Conservation (phyloP, 2,113 vertebrate genomes). For the Engystomops pustulosus region DNA sequence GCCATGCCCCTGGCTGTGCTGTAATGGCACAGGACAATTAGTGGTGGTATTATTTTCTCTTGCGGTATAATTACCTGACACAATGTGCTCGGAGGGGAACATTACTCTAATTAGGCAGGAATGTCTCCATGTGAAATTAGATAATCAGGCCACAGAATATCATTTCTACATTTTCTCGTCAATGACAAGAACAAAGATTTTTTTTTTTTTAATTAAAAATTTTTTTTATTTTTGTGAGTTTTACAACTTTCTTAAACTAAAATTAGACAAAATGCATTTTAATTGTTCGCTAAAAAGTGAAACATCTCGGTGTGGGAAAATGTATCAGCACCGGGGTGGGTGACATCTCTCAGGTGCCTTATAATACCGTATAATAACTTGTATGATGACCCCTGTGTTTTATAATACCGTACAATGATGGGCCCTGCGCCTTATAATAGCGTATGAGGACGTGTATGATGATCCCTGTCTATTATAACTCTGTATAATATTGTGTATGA, state of each 20-base stretch:
- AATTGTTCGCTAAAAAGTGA: neutral
- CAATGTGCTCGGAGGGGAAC: slow-evolving; percentile 63
- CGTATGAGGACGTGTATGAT: no score
- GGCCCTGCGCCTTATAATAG: no score
- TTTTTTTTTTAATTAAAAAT: neutral
- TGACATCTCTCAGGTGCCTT: no score
- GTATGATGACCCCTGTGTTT: no score
- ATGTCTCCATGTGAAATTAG: slow-evolving; percentile 61
- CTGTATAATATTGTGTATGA: no score
- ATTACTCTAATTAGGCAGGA: slow-evolving; percentile 65
- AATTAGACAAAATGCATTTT: neutral
- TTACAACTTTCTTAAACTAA: neutral
- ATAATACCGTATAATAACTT: no score
- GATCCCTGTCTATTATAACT: no score
- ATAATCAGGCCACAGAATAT: neutral
- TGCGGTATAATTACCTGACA: slow-evolving; percentile 31
- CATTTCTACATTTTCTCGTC: neutral
- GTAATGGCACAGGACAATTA: slow-evolving; percentile 37
- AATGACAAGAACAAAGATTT: neutral
- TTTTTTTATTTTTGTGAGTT: neutral
- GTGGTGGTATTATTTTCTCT: slow-evolving; percentile 1
- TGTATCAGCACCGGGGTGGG: neutral
- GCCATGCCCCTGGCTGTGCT: neutral
- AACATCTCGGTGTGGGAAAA: slow-evolving; percentile 6
- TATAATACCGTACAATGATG: no score